These are phyloP conservation scores for Elachura formosa DNA, from an alignment of 2,113 vertebrate genomes.

Conservation along the genomic window DNA sequence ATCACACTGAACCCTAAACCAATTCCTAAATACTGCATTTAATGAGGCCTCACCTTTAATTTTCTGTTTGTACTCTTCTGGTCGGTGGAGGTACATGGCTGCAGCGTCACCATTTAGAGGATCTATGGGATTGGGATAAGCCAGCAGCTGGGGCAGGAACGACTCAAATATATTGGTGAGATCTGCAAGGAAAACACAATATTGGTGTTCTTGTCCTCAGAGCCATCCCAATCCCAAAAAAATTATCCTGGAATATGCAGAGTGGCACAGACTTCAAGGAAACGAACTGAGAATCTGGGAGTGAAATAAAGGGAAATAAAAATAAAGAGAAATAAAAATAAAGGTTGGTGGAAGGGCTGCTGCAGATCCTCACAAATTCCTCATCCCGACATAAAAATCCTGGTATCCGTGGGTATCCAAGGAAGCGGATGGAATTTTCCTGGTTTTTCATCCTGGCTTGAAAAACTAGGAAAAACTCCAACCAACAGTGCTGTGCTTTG, in stretches of 20 bases:
- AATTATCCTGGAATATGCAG: not conserved
- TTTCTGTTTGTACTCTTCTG: conserved; percentile 99
- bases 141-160: conserved; percentile 97
- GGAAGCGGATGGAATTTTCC: not conserved
- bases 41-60: conserved; percentile 85
- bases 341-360: too few relatives aligned
- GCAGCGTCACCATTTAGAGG: conserved; percentile 96
- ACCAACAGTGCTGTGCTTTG: too few relatives aligned
- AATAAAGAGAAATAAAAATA: not conserved
- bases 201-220: accelerated
- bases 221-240: not conserved
- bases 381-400: accelerated
- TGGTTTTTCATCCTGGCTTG: not conserved
- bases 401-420: not conserved
- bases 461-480: too few relatives aligned
- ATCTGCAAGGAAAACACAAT: conserved; percentile 68
- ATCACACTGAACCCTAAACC: accelerated
- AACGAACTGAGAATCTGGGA: accelerated
- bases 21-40: too few relatives aligned
- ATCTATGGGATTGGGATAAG: conserved; percentile 97
- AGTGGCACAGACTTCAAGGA: accelerated
- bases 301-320: not conserved
- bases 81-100: conserved; percentile 98
- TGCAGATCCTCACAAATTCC: not conserved
- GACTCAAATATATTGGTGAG: conserved; percentile 99